These are phyloP conservation scores for Thymelicus acteon DNA, from an alignment of 2,888 invertebrate species.

Conservation along the genomic window DNA sequence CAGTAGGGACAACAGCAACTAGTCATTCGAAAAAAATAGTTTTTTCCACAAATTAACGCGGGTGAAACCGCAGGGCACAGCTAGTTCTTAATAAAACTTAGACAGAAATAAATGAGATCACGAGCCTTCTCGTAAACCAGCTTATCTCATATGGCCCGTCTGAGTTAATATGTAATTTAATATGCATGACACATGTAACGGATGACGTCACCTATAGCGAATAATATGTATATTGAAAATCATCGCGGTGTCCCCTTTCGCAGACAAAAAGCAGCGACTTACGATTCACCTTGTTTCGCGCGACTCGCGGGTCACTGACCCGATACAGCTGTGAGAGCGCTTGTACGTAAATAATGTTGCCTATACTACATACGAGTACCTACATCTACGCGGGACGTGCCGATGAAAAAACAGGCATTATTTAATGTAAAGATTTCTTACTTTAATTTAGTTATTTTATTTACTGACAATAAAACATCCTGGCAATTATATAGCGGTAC, in stretches of 20 bases:
- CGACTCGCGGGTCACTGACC: slow-evolving; percentile 71
- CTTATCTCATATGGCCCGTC: slow-evolving; percentile 35
- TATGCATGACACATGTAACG: slow-evolving; percentile 34
- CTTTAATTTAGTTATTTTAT: too few relatives aligned
- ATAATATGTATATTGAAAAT: slow-evolving; percentile 44
- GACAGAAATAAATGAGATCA: slow-evolving; percentile 32
- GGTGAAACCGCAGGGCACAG: too few relatives aligned
- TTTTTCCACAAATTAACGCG: too few relatives aligned
- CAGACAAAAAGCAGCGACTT: slow-evolving; percentile 61
- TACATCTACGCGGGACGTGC: slow-evolving; percentile 37
- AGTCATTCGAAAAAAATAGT: too few relatives aligned
- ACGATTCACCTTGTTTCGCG: slow-evolving; percentile 80
- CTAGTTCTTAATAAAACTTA: slow-evolving; percentile 23
- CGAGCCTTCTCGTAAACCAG: slow-evolving; percentile 15
- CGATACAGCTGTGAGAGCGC: slow-evolving; percentile 69
- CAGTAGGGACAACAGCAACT: too few relatives aligned
- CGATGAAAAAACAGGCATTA: slow-evolving; percentile 38
- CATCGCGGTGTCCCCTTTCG: slow-evolving; percentile 55
- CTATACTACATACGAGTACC: slow-evolving; percentile 43
- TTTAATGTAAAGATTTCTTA: too few relatives aligned
- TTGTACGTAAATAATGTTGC: slow-evolving; percentile 64
- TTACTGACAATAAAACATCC: too few relatives aligned
- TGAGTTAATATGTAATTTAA: slow-evolving; percentile 25
- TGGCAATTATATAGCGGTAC: too few relatives aligned
- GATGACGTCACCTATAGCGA: slow-evolving; percentile 26